phyloP scores from a whole-genome alignment of 2,888 invertebrate species.

The Chalcis sispes region DNA sequence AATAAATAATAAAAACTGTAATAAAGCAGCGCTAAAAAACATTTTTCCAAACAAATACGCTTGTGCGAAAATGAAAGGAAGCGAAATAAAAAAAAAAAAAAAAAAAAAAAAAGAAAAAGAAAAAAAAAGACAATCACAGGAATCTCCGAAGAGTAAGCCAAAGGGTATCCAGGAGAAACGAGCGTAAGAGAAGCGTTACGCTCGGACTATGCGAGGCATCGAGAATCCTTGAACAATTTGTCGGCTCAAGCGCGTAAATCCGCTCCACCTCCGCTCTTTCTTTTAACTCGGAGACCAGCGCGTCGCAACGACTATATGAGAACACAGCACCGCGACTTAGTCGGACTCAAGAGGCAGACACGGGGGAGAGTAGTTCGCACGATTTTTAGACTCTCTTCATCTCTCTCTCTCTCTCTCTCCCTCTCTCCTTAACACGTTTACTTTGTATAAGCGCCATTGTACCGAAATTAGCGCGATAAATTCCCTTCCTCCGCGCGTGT shows the following conservation, averaged over 20 bases:
- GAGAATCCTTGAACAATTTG: conserved; percentile 17
- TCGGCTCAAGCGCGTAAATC: conserved; percentile 37
- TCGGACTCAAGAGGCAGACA: not conserved
- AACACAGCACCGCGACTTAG: conserved; percentile 10
- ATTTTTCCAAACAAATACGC: too few species aligned
- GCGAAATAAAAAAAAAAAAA: conserved; percentile 29
- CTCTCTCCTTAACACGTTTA: conserved; percentile 24
- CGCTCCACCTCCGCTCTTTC: conserved; percentile 42
- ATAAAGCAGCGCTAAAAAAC: too few species aligned
- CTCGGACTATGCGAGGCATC: conserved; percentile 1
- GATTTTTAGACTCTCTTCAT: conserved; percentile 14
- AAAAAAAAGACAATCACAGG: conserved; percentile 11
- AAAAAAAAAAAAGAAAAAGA: conserved; percentile 23
- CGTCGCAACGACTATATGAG: not conserved
- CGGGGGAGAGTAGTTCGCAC: conserved; percentile 22
- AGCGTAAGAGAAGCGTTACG: not conserved
- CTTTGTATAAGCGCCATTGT: conserved; percentile 62
- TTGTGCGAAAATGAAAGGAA: not conserved
- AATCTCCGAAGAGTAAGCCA: conserved; percentile 5
- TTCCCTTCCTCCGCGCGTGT: conserved; percentile 56
- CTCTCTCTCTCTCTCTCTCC: not conserved
- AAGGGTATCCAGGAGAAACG: not conserved
- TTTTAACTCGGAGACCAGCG: not conserved
- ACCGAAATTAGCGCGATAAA: conserved; percentile 70
- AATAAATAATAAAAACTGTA: too few species aligned